A percentile compares a stretch with the other conserved stretches of the same genome.
These are phyloP conservation scores for Seriola quinqueradiata DNA, from an alignment of 2,113 vertebrate species.

Conservation along the genomic window DNA sequence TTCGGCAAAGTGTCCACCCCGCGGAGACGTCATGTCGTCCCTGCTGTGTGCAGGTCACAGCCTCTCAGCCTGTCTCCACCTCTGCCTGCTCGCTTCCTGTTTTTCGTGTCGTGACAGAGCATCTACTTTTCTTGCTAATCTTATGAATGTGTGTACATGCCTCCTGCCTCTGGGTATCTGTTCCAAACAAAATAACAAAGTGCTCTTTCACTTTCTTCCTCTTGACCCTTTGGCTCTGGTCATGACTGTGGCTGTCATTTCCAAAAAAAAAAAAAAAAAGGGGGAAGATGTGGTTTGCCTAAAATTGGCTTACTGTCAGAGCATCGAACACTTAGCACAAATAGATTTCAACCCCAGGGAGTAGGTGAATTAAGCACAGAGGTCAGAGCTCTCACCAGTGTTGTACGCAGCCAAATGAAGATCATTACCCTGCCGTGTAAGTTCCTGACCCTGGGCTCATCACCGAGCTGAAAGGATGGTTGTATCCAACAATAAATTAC, in stretches of 20 bases:
- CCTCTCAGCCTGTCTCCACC: neutral
- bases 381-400: slow-evolving; percentile 3
- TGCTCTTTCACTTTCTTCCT: neutral
- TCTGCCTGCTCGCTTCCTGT: slow-evolving; percentile 57
- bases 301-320: slow-evolving; percentile 39
- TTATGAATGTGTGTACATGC: neutral
- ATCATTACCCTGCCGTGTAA: slow-evolving; percentile 65
- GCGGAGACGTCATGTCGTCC: slow-evolving; percentile 41
- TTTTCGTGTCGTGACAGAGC: slow-evolving; percentile 32
- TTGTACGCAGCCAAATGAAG: slow-evolving; percentile 39
- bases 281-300: slow-evolving; percentile 2
- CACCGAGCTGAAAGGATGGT: slow-evolving; percentile 24
- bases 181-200: slow-evolving; percentile 30
- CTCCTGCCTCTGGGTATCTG: slow-evolving; percentile 33
- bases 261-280: neutral
- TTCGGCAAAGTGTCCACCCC: slow-evolving; percentile 44
- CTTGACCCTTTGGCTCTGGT: slow-evolving; percentile 12
- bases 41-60: slow-evolving; percentile 29
- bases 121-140: slow-evolving; percentile 23
- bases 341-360: slow-evolving; percentile 49
- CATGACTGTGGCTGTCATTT: slow-evolving; percentile 16
- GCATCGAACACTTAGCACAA: slow-evolving; percentile 46
- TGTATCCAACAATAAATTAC: slow-evolving; percentile 50
- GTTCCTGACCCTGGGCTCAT: slow-evolving; percentile 40
- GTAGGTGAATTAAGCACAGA: slow-evolving; percentile 40